Evolutionary conservation across 1,140 invertebrate species (phyloP), one percentile per base, ranked within the genome.

Genomic region (Homarus americanus): DNA sequence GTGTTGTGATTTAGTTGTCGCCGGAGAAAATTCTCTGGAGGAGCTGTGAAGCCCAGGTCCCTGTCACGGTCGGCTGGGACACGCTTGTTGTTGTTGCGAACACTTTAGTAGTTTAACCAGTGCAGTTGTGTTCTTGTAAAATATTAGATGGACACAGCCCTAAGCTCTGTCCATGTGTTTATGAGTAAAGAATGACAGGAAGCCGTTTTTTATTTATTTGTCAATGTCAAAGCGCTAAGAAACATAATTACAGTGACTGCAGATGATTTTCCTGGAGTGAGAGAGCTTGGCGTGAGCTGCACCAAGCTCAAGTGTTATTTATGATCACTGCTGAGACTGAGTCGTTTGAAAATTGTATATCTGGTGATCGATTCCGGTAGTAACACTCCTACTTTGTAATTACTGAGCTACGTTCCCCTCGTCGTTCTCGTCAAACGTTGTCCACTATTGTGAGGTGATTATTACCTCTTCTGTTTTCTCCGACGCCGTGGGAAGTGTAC

Each of bases 331-430:
- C 53, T 20, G 44, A 80, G 78, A 49, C 12, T 41, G 28, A 32
- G 78, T 80, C 41, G 20, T 12, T 34, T 32, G 78, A 53, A 80
- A 80, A 80, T 80, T 80, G 78, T 80, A 53, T 41, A 80, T 58
- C 41, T 34, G 41, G 4, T 53, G 40, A 80, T 80, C 78, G 78
- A 80, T 80, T 53, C 41, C 38, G 78, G 0, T 53, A 44, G 75
- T 4, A 28, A 38, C 17, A 40, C 10, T 58, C 24, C 15, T 20
- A 20, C 24, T 15, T 58, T 15, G 53, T 58, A 20, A 20, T 20
- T 58, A 20, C 17, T 4, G 53, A 20, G 10, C 24, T 58, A 58
- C 24, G 53, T 15, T 58, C 24, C 53, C 10, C 53, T 58, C 10
- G 17, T 58, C 53, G 53, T 58, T 58, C 53, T 58, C 24, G 53